Percentiles rank a stretch among this genome's conserved stretches.
phyloP scores from a whole-genome alignment of 2,888 invertebrate species.

The Agrenia bidenticulata region DNA sequence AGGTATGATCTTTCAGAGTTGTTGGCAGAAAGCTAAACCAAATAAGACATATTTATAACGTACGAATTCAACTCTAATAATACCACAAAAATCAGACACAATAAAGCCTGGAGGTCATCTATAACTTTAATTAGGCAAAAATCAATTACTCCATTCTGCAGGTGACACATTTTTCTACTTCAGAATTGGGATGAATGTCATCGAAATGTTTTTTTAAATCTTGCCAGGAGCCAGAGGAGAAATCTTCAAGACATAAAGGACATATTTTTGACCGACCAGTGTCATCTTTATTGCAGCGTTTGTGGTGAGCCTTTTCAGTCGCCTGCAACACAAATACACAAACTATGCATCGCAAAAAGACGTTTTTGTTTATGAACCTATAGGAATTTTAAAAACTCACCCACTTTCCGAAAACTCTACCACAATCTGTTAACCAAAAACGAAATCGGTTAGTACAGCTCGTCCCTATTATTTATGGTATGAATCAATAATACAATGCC shows the following conservation, averaged over 20 bases:
- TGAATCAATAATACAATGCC: too few species aligned
- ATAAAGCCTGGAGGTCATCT: background rate
- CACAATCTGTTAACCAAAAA: slow-evolving; percentile 18
- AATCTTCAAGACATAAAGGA: slow-evolving; percentile 14
- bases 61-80: too few species aligned
- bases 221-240: slow-evolving; percentile 17
- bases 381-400: too few species aligned
- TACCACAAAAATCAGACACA: too few species aligned
- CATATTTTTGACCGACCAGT: slow-evolving; percentile 16
- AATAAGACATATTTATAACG: too few species aligned
- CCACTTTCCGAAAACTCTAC: slow-evolving; percentile 16
- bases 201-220: slow-evolving; percentile 22
- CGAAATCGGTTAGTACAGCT: too few species aligned
- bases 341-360: too few species aligned
- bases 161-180: slow-evolving; percentile 18
- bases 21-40: too few species aligned
- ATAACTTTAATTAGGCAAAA: slow-evolving; percentile 11
- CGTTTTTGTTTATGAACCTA: too few species aligned
- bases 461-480: too few species aligned
- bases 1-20: background rate
- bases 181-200: slow-evolving; percentile 7
- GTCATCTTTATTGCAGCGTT: slow-evolving; percentile 10
- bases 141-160: slow-evolving; percentile 1
- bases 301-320: too few species aligned
- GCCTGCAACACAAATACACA: too few species aligned